Conservation (phyloP, 2,797 vertebrate species). For the Prunella strophiata region DNA sequence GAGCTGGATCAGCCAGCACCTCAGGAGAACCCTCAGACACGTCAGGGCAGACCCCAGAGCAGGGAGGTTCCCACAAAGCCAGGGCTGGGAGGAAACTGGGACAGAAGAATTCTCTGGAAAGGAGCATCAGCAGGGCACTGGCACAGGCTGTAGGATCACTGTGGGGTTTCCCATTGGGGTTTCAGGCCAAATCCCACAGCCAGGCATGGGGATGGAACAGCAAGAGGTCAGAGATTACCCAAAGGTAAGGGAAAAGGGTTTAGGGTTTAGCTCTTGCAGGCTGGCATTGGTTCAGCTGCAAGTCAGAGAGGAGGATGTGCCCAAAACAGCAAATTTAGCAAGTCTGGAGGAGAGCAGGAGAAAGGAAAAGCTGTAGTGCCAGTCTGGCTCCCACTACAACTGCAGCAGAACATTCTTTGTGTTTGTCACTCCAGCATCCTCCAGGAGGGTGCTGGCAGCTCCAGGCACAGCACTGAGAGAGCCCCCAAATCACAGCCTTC, state of each 20-base stretch:
- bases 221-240: background rate
- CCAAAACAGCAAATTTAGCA: background rate
- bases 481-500: background rate
- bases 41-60: background rate
- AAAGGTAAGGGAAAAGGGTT: background rate
- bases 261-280: background rate
- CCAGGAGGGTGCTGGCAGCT: background rate
- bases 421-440: background rate
- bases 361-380: background rate
- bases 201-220: background rate
- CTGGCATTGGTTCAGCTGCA: background rate
- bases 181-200: background rate
- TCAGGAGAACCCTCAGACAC: background rate
- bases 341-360: background rate
- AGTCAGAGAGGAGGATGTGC: background rate
- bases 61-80: background rate
- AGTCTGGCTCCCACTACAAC: background rate
- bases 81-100: background rate
- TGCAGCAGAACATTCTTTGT: rapidly evolving
- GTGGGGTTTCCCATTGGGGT: background rate
- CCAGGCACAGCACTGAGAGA: background rate
- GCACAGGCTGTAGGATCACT: background rate
- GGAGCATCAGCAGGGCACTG: background rate
- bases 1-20: background rate
- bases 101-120: background rate